Evolutionary conservation across 1,140 invertebrate genomes (phyloP), one percentile per base, ranked within the genome.

Genomic region (Drosophila micromelanica): DNA sequence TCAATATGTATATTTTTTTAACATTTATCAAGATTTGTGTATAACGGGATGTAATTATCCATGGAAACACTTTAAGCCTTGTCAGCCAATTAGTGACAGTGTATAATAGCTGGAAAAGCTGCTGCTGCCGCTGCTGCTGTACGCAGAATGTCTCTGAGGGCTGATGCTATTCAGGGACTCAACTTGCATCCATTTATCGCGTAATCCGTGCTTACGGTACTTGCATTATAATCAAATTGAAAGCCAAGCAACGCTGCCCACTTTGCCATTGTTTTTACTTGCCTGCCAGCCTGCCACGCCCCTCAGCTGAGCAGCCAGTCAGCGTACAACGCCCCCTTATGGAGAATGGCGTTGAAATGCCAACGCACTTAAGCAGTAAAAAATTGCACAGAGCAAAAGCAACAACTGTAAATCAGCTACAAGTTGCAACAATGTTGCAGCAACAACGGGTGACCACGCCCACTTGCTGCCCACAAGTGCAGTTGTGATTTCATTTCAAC

Each of bases 151-250:
- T 40, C n/a, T 13, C 15, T 0, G 5, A 3, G 2, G 12, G 15
- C 37, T 38, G 35, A 11, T 38, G 5, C 46, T 30, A 13, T 30
- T 12, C 23, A 35, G n/a, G 20, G 27, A 13, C 32, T 49, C 7
- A 37, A 9, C 5, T 20, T 3, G 7, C 43, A 61, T 27, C 5
- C 35, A 38, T 30, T 52, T 42, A 23, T 62, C 23, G 23, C 35
- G 48, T 52, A 62, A 52, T 42, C 13, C 48, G 37, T 40, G 46
- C 20, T 30, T 42, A 62, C 60, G 27, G 1, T 51, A 40, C 48
- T 40, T 42, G 48, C 48, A 51, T 62, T 62, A 62, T 52, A 62
- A 62, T 42, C 35, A 32, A 62, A 62, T 52, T 62, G 48, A 52
- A 43, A 52, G 46, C 11, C 35, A 52, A 51, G 35, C 60, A 51